A percentile compares a stretch with the other conserved stretches of the same genome.
These are phyloP conservation scores for Enchytraeus crypticus DNA, from an alignment of 2,888 invertebrate species.

Conservation along the genomic window DNA sequence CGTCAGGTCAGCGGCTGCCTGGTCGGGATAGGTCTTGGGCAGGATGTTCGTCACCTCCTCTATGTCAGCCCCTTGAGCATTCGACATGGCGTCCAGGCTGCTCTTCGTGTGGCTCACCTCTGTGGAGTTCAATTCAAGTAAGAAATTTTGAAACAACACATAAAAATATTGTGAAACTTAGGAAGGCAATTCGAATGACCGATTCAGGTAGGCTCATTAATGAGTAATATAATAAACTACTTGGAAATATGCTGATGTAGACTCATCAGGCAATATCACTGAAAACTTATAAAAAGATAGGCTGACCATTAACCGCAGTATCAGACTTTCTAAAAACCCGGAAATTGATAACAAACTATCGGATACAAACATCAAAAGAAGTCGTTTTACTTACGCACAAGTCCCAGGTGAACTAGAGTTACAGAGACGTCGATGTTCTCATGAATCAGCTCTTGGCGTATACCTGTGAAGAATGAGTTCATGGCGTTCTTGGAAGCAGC, in stretches of 20 bases:
- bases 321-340: too few relatives aligned
- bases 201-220: too few relatives aligned
- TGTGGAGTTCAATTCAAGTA: neutral
- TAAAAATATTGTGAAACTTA: too few relatives aligned
- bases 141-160: too few relatives aligned
- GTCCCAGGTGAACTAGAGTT: conserved; percentile 9
- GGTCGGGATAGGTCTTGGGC: conserved; percentile 1
- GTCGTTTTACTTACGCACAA: conserved; percentile 10
- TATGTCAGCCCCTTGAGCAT: neutral
- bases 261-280: too few relatives aligned
- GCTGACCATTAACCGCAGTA: too few relatives aligned
- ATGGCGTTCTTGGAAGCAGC: conserved; percentile 7
- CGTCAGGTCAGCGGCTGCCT: conserved; percentile 3
- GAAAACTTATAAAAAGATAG: too few relatives aligned
- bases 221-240: too few relatives aligned
- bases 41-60: neutral
- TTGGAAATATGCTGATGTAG: too few relatives aligned
- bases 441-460: conserved; percentile 10
- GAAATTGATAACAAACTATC: too few relatives aligned
- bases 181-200: too few relatives aligned
- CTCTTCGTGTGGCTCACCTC: neutral
- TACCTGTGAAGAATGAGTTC: conserved; percentile 10
- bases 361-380: too few relatives aligned
- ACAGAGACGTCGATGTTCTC: conserved; percentile 4
- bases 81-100: conserved; percentile 4